Conservation (phyloP, 2,888 invertebrate species). For the Lasioglossum lativentre region DNA sequence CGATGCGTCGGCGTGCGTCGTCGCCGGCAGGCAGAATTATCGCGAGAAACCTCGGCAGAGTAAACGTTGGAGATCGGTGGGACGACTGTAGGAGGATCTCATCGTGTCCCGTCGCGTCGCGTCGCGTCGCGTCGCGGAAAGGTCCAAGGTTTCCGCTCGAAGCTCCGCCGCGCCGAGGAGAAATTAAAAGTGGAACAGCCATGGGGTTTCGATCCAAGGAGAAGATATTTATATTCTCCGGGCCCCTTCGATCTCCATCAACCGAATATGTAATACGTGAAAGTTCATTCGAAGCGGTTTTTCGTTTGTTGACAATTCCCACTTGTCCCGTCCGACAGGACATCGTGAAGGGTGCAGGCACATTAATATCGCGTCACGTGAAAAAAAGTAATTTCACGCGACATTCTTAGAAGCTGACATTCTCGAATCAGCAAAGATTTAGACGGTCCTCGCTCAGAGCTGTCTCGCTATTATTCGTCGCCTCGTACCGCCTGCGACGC, state of each 20-base stretch:
- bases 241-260: neutral
- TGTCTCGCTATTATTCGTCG: constrained; percentile 67
- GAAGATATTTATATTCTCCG: neutral
- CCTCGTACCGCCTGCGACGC: constrained; percentile 52
- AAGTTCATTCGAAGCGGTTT: neutral
- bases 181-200: constrained; percentile 6
- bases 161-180: neutral
- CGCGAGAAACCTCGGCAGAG: neutral
- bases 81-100: neutral
- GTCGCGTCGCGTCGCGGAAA: neutral
- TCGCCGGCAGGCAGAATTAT: neutral
- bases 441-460: constrained; percentile 39
- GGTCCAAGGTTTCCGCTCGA: neutral
- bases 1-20: neutral
- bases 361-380: too few relatives aligned
- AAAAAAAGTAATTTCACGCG: neutral
- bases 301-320: neutral
- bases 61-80: neutral
- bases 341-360: too few relatives aligned
- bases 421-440: too few relatives aligned
- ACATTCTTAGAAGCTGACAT: too few relatives aligned
- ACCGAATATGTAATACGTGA: neutral
- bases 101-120: neutral
- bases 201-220: neutral
- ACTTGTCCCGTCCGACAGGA: too few relatives aligned